phyloP scores from a whole-genome alignment of 2,113 vertebrate species.

The Marmota flaviventris region DNA sequence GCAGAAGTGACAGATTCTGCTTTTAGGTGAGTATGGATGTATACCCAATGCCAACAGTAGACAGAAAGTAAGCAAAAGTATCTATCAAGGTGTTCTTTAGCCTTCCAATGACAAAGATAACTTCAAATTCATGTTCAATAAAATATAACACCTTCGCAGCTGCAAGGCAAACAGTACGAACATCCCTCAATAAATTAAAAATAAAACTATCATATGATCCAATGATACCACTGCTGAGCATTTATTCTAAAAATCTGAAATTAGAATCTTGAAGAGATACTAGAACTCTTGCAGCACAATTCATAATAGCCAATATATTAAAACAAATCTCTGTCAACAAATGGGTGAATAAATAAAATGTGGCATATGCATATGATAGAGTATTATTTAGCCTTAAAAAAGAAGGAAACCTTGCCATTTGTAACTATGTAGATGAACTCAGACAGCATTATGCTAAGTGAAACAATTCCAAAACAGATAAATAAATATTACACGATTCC shows the following conservation, averaged over 20 bases:
- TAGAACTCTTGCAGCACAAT: not conserved
- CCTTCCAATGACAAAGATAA: conserved; percentile 54
- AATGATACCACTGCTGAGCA: not conserved
- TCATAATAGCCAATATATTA: not conserved
- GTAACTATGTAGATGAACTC: not conserved
- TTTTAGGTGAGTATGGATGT: conserved; percentile 57
- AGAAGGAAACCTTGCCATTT: not conserved
- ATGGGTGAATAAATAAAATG: not conserved
- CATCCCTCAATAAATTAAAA: not conserved
- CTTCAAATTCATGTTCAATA: conserved; percentile 35
- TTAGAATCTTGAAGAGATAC: not conserved
- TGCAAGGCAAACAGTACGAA: not conserved
- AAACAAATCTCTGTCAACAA: not conserved
- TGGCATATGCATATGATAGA: not conserved
- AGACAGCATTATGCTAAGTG: not conserved
- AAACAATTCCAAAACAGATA: not conserved
- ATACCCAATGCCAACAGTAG: not conserved
- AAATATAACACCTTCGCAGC: not conserved
- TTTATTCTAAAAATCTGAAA: not conserved
- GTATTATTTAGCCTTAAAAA: not conserved
- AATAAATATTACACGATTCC: not conserved
- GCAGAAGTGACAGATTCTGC: conserved; percentile 68
- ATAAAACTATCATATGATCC: not conserved
- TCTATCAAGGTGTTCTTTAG: conserved; percentile 31
- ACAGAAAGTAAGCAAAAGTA: conserved; percentile 38